These are phyloP conservation scores for Harmothoe impar DNA, from an alignment of 2,888 invertebrate species.

Conservation along the genomic window DNA sequence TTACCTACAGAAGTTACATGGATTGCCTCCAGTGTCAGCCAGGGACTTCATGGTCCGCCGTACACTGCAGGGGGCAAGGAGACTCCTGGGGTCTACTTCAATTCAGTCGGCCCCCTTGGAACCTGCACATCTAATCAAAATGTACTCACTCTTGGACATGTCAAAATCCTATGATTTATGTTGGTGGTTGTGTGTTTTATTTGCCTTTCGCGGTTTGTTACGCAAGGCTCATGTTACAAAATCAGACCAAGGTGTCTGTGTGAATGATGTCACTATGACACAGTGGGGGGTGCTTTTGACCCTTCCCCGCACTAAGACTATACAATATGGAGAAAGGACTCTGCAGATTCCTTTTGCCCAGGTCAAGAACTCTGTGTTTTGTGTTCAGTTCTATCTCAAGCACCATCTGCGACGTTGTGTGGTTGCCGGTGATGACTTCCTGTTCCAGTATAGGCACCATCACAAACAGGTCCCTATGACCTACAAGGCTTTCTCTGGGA, in stretches of 20 bases:
- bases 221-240: not conserved
- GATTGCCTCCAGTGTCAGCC: not conserved
- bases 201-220: not conserved
- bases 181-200: not conserved
- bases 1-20: not conserved
- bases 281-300: not conserved
- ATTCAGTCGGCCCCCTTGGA: not conserved
- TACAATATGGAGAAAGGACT: not conserved
- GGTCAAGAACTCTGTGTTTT: not conserved
- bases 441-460: not conserved
- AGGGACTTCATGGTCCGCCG: not conserved
- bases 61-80: not conserved
- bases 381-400: not conserved
- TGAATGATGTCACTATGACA: not conserved
- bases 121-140: not conserved
- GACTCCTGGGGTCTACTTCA: not conserved
- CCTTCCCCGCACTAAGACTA: not conserved
- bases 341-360: not conserved
- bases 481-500: not conserved
- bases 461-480: not conserved
- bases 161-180: not conserved
- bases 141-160: not conserved
- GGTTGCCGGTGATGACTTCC: no score
- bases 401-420: not conserved
- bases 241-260: not conserved